Percentiles rank a stretch among this genome's conserved stretches.
phyloP scores from a whole-genome alignment of 2,113 vertebrate species.

The Trochalopteron elliotii region DNA sequence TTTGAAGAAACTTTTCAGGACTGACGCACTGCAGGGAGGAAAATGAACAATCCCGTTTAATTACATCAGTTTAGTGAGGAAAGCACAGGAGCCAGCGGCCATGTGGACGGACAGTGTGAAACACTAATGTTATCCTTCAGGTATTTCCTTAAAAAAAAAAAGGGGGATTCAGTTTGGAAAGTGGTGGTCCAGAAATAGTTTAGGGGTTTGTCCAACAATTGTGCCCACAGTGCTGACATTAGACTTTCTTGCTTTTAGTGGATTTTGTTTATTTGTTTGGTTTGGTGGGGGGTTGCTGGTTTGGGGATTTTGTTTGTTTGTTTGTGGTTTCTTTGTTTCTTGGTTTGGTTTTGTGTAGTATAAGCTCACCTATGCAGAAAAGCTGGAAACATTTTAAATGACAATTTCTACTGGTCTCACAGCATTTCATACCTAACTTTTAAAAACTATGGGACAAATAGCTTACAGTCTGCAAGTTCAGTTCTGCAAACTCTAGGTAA shows the following conservation, averaged over 20 bases:
- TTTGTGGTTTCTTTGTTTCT: neutral
- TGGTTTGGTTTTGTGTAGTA: neutral
- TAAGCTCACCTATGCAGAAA: neutral
- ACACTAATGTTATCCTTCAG: neutral
- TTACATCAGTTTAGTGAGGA: constrained; percentile 22
- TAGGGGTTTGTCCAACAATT: neutral
- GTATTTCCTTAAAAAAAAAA: constrained; percentile 21
- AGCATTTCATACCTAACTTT: neutral
- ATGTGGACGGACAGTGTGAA: constrained; percentile 3
- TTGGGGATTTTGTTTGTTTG: neutral
- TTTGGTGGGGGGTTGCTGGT: neutral
- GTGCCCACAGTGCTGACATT: neutral
- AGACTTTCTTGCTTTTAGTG: neutral
- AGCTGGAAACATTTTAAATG: neutral
- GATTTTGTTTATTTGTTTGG: neutral
- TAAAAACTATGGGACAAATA: neutral
- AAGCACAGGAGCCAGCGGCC: neutral
- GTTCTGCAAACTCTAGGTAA: neutral
- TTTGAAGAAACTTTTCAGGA: neutral
- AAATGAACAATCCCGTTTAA: neutral
- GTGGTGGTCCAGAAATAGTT: neutral
- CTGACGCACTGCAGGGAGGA: neutral
- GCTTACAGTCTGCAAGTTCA: neutral
- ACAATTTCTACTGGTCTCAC: neutral
- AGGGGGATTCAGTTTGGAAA: neutral